Percentiles rank a stretch among this genome's conserved stretches.
phyloP scores from a whole-genome alignment of 2,113 vertebrate genomes.

The Cochlearius cochlearius region DNA sequence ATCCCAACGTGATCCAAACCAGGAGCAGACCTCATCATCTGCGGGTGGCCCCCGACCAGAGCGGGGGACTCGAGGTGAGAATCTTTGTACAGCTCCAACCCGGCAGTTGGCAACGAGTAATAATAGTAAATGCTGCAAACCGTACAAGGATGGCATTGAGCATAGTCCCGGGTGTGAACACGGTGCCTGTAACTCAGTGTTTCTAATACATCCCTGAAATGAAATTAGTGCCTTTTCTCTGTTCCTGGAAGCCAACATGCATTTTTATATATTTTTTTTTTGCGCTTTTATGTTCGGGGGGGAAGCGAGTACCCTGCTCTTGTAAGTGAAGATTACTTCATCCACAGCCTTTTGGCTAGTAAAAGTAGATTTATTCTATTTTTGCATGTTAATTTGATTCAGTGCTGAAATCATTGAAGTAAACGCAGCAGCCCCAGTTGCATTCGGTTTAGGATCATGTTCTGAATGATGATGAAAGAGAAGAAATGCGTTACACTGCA shows the following conservation, averaged over 20 bases:
- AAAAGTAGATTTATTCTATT: not conserved
- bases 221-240: not conserved
- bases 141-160: too few species aligned
- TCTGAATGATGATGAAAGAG: not conserved
- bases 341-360: not conserved
- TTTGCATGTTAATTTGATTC: not conserved
- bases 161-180: not conserved
- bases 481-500: not conserved
- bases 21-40: not conserved
- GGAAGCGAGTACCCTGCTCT: not conserved
- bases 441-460: not conserved
- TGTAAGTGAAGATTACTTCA: not conserved
- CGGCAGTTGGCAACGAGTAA: fast-evolving
- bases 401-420: not conserved
- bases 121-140: not conserved
- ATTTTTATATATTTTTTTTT: not conserved
- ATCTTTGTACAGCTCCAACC: not conserved
- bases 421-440: not conserved
- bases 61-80: not conserved
- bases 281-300: not conserved
- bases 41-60: not conserved
- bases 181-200: not conserved
- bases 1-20: not conserved
- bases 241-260: not conserved
- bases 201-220: not conserved